phyloP scores from a whole-genome alignment of 2,797 vertebrate species.

The Anas georgica region DNA sequence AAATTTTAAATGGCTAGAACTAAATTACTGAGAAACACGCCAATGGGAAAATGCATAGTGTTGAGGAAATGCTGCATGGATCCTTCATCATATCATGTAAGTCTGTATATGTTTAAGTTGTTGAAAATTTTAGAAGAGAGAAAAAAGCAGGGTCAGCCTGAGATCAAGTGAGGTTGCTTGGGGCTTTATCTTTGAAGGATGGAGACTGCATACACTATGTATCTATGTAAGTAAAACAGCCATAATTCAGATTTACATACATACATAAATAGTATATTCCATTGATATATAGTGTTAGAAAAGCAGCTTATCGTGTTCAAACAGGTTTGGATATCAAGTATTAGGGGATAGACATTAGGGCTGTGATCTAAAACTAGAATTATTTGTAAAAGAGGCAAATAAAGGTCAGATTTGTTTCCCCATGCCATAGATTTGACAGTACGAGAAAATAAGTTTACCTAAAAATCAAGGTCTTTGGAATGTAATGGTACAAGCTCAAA shows the following conservation, averaged over 20 bases:
- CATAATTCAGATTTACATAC: background rate
- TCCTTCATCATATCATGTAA: background rate
- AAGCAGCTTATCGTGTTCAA: background rate
- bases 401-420: conserved; percentile 54
- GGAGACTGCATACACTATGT: background rate
- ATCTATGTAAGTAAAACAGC: background rate
- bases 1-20: background rate
- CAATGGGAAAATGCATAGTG: background rate
- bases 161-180: background rate
- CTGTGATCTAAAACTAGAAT: conserved; percentile 36
- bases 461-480: conserved; percentile 59
- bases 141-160: background rate
- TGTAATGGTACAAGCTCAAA: background rate
- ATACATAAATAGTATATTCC: background rate
- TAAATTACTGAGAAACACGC: background rate
- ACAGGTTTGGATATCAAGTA: conserved; percentile 33
- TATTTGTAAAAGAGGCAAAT: conserved; percentile 55
- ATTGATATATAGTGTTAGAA: background rate
- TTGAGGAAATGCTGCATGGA: background rate
- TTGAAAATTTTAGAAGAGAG: background rate
- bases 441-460: conserved; percentile 54
- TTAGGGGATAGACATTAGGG: conserved; percentile 3
- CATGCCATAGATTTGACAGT: background rate
- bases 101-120: background rate
- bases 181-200: background rate